phyloP scores from a whole-genome alignment of 1,140 invertebrate genomes.

The Cecropterus lyciades region DNA sequence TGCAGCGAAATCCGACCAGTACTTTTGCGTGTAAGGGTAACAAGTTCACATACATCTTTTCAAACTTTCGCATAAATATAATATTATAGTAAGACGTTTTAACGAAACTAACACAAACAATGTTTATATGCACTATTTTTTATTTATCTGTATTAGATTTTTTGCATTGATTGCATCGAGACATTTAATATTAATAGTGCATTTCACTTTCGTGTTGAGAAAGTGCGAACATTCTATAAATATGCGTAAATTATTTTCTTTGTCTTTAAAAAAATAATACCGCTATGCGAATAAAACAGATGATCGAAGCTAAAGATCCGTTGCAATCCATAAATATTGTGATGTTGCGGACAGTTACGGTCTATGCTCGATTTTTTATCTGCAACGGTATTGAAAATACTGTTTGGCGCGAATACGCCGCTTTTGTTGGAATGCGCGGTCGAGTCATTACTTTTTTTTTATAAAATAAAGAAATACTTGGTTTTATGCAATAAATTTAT shows the following conservation, averaged over 20 bases:
- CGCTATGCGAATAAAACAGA: not conserved
- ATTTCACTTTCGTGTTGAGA: not conserved
- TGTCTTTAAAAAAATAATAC: not conserved
- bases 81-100: too few species aligned
- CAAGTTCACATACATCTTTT: too few species aligned
- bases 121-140: too few species aligned
- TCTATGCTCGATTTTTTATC: constrained; percentile 23
- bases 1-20: too few species aligned
- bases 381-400: constrained; percentile 30
- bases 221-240: constrained; percentile 8
- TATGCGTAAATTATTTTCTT: not conserved
- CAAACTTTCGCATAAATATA: too few species aligned
- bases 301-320: constrained; percentile 6
- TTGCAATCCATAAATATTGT: constrained; percentile 19
- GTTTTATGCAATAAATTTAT: too few species aligned
- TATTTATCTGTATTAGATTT: not conserved
- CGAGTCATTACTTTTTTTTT: constrained; percentile 6
- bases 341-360: constrained; percentile 22
- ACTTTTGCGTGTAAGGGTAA: too few species aligned
- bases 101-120: too few species aligned
- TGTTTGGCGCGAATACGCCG: constrained; percentile 12
- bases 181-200: not conserved
- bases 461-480: not conserved
- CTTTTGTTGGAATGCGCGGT: constrained; percentile 16
- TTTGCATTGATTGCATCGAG: not conserved